Conservation (phyloP, 2,797 vertebrate genomes). For the Sebastes itinus region DNA sequence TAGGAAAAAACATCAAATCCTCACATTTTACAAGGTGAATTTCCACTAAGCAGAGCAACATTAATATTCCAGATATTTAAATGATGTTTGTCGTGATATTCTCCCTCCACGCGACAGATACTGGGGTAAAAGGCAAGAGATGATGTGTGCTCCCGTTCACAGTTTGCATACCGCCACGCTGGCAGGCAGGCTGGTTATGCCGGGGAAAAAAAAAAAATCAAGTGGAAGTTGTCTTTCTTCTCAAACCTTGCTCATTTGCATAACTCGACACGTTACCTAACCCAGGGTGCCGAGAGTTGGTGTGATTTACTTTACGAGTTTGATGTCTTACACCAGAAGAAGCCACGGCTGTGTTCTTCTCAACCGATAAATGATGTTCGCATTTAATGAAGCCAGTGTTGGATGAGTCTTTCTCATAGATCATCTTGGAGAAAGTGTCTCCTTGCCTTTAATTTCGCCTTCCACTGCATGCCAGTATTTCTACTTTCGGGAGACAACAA, state of each 20-base stretch:
- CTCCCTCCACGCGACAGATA: background rate
- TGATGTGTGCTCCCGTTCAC: constrained; percentile 1
- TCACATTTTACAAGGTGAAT: background rate
- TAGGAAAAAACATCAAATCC: background rate
- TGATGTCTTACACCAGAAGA: constrained; percentile 24
- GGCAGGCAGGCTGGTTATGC: constrained; percentile 1
- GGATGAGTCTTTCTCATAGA: constrained; percentile 5
- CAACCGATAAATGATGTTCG: background rate
- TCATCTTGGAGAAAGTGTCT: constrained; percentile 19
- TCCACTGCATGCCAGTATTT: constrained; percentile 17
- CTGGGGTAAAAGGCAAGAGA: background rate
- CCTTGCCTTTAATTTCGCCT: constrained; percentile 25
- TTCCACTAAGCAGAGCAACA: background rate
- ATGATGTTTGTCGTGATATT: background rate
- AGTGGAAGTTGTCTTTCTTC: constrained; percentile 2
- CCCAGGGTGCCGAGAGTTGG: background rate
- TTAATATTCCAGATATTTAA: background rate
- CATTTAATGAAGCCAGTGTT: constrained; percentile 4
- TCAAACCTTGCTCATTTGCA: constrained; percentile 26
- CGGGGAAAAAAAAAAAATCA: background rate
- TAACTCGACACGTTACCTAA: background rate
- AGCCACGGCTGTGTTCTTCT: background rate
- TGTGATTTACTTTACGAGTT: background rate
- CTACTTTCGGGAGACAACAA: constrained; percentile 32
- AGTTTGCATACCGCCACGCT: constrained; percentile 6